Percentiles rank a stretch among this genome's conserved stretches.
Evolutionary conservation across 2,797 vertebrate genomes (phyloP).

Genomic region (Ficedula albicollis): DNA sequence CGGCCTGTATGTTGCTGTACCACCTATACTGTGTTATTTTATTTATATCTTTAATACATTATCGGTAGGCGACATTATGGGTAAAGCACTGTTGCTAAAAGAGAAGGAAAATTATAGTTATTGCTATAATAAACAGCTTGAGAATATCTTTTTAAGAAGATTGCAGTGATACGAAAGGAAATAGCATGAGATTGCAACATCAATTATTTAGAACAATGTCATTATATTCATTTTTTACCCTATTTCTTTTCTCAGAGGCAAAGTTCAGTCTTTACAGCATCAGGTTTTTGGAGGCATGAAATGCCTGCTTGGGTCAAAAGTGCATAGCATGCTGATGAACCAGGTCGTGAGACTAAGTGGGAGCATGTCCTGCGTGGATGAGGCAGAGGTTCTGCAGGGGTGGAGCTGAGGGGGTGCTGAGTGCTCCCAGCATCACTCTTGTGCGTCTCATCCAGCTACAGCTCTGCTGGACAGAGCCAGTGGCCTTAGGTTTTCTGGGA

Average conservation of each 20-base stretch:
- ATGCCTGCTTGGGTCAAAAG: background rate
- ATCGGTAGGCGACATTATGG: constrained; percentile 45
- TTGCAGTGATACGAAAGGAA: constrained; percentile 62
- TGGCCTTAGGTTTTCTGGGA: constrained; percentile 31
- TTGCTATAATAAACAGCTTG: constrained; percentile 72
- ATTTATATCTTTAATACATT: constrained; percentile 70
- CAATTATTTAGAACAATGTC: constrained; percentile 36
- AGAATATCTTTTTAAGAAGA: constrained; percentile 64
- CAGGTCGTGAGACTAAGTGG: background rate
- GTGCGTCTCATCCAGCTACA: background rate
- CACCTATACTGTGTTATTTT: constrained; percentile 34
- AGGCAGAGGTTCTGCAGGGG: background rate
- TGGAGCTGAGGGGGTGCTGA: background rate
- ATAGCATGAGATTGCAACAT: constrained; percentile 50
- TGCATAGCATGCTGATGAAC: constrained; percentile 1
- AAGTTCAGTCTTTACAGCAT: constrained; percentile 25
- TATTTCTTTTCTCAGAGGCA: constrained; percentile 8
- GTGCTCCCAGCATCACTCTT: background rate
- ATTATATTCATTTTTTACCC: constrained; percentile 39
- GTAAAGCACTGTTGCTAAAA: constrained; percentile 65
- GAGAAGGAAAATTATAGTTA: constrained; percentile 74
- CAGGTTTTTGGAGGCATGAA: background rate
- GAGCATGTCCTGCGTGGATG: fast-evolving
- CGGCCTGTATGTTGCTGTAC: background rate
- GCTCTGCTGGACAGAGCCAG: background rate